These are phyloP conservation scores for Carollia perspicillata DNA, from an alignment of 2,113 vertebrate genomes.

Conservation along the genomic window DNA sequence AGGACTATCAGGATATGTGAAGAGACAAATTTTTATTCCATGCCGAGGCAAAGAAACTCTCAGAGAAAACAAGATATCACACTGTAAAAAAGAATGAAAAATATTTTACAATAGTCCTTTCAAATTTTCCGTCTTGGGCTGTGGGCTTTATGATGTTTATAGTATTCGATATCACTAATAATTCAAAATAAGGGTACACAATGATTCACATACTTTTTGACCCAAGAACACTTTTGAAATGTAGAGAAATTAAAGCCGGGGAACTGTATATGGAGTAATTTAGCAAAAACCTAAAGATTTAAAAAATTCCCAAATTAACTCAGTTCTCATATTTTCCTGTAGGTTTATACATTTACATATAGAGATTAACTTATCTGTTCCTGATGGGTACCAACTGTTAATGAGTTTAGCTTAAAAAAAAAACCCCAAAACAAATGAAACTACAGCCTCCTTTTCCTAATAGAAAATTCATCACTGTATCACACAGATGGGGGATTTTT, in stretches of 20 bases:
- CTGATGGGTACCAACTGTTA: background rate
- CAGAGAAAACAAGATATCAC: conserved; percentile 7
- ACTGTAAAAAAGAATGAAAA: background rate
- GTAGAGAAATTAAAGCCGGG: conserved; percentile 10
- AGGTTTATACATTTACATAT: background rate
- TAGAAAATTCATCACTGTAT: background rate
- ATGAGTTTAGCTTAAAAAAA: background rate
- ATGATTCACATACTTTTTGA: background rate
- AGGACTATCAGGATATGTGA: background rate
- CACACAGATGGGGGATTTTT: background rate
- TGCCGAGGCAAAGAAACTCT: background rate
- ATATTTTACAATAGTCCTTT: background rate
- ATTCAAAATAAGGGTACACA: background rate
- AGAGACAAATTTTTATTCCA: conserved; percentile 35
- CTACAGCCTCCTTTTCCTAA: background rate
- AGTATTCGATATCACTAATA: background rate
- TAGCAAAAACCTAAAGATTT: background rate
- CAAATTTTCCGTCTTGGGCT: background rate
- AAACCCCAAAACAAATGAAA: no score
- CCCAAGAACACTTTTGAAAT: background rate
- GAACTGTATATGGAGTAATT: background rate
- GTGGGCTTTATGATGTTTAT: background rate
- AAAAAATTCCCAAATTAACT: background rate
- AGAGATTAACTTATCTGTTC: background rate
- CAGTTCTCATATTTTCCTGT: background rate